Evolutionary conservation across 2,888 invertebrate species (phyloP), one percentile per base, ranked within the genome.

Genomic region (Flexamia atlantica): DNA sequence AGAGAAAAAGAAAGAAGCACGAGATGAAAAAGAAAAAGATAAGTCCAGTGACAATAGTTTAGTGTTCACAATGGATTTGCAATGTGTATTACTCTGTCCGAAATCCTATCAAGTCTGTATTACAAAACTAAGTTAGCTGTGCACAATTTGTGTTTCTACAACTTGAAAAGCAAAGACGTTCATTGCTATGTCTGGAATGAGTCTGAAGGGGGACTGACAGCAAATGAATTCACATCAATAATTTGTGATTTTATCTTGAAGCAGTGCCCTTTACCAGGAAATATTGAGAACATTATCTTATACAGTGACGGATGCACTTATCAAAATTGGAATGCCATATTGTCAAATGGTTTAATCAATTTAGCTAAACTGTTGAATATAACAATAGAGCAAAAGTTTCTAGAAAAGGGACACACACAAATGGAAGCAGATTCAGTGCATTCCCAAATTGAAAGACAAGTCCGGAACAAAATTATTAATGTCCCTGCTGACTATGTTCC

Each of bases 381-480:
- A 20, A 84, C 76, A 1, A 88, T 89, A 82, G 85, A 85, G 25
- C 88, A 89, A 84, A 89, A 89, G 80, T 88, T 86, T 84, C 83
- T 89, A 4, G 87, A 87, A 36, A 85, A 85, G 50, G 88, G 88
- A 0, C 88, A 88, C 84, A 89, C 88, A 9, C 88, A 89, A 85
- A 88, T 88, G 87, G 88, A 88, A 81, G 85, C 86, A 42, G 88
- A 89, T 83, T 86, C 85, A 0, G 87, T 88, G 36, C 88, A 89
- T 81, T 85, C 86, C 32, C 42, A 72, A 23, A 87, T 88, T 42
- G 79, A 79, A 28, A 40, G 40, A 40, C 40, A 40, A 40, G 12
- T 40, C 40, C 40, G 40, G 40, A 12, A 76, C 70, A n/a, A 70
- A 70, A 57, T 57, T 25, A 28, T 57, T 23, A 57, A 57, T 17